Conservation (phyloP, 1,140 invertebrate species). For the Microplitis demolitor region DNA sequence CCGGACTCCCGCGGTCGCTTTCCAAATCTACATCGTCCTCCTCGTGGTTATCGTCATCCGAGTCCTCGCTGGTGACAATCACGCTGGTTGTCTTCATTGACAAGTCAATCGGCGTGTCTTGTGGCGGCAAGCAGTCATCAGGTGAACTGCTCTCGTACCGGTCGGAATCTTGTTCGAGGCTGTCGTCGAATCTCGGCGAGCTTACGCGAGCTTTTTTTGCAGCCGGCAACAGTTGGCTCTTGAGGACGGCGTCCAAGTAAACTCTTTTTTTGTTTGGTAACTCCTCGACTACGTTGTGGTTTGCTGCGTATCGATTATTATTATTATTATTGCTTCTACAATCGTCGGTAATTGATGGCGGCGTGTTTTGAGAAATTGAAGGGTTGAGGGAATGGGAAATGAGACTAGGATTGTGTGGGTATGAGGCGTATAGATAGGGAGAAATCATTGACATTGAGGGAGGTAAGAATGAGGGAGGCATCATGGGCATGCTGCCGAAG, state of each 20-base stretch:
- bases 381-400: slow-evolving; percentile 60
- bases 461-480: slow-evolving; percentile 70
- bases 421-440: slow-evolving; percentile 43
- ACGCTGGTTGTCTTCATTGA: slow-evolving; percentile 67
- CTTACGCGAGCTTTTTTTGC: slow-evolving; percentile 41
- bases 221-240: slow-evolving; percentile 64
- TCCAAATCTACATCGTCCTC: slow-evolving; percentile 49
- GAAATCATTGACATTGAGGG: slow-evolving; percentile 69
- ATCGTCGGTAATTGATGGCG: slow-evolving; percentile 35
- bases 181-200: slow-evolving; percentile 21
- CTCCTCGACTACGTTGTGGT: slow-evolving; percentile 44
- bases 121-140: slow-evolving; percentile 30
- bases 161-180: too few species aligned
- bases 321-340: slow-evolving; percentile 61
- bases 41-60: slow-evolving; percentile 58
- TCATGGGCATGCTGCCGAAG: slow-evolving; percentile 57
- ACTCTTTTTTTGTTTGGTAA: slow-evolving; percentile 70
- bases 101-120: slow-evolving; percentile 55
- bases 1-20: slow-evolving; percentile 62
- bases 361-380: slow-evolving; percentile 41
- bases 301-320: slow-evolving; percentile 64
- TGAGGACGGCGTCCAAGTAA: slow-evolving; percentile 74
- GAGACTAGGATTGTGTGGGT: slow-evolving; percentile 61
- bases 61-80: slow-evolving; percentile 56
- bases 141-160: slow-evolving; percentile 17